Evolutionary conservation across 2,113 vertebrate species (phyloP).

Genomic region (Tychaedon coryphoeus): DNA sequence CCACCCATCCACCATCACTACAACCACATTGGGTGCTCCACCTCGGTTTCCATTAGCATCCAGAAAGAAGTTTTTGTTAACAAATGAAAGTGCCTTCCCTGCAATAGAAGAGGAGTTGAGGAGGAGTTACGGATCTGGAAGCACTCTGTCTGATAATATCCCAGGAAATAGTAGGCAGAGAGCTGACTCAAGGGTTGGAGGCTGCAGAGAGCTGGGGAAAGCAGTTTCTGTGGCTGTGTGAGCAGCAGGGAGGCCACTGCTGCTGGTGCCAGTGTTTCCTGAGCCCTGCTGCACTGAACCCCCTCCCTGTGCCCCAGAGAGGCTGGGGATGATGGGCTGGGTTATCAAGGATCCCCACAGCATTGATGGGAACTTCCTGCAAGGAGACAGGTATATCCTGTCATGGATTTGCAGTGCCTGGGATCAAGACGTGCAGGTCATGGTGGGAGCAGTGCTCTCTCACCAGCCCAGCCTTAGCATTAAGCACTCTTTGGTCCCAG

Average conservation of each 20-base stretch:
- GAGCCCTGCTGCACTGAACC: neutral
- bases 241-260: neutral
- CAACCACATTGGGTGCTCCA: constrained; percentile 86
- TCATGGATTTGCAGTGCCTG: neutral
- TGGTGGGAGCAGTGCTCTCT: neutral
- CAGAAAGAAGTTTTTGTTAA: constrained; percentile 91
- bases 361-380: rapidly evolving
- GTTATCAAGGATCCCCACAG: rapidly evolving
- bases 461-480: neutral
- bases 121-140: neutral
- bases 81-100: constrained; percentile 92
- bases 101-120: neutral
- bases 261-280: neutral
- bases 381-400: neutral
- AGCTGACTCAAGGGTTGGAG: neutral
- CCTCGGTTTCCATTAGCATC: constrained; percentile 91
- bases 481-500: neutral
- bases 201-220: neutral
- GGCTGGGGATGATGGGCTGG: neutral
- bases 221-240: neutral
- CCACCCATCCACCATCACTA: constrained; percentile 96
- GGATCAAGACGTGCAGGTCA: neutral
- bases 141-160: neutral
- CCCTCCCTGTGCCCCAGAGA: neutral
- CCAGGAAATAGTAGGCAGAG: neutral